Evolutionary conservation across 2,797 vertebrate genomes (phyloP).

Genomic region (Menidia menidia): DNA sequence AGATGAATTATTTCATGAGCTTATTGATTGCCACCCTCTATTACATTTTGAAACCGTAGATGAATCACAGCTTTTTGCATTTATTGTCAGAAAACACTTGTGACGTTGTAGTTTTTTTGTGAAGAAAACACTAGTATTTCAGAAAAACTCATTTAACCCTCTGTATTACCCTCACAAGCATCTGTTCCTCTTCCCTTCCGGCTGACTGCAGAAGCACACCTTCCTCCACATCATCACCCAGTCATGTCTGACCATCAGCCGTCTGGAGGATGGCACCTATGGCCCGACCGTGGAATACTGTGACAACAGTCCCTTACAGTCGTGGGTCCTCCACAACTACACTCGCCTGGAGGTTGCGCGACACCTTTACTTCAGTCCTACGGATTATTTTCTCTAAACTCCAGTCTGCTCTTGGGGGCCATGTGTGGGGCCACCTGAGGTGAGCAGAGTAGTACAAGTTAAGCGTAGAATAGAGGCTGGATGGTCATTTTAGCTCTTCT

Average conservation of each 20-base stretch:
- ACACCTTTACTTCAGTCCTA: constrained; percentile 89
- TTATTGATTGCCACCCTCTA: neutral
- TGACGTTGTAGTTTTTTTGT: neutral
- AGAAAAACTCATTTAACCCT: constrained; percentile 31
- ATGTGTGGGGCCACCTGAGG: constrained; percentile 49
- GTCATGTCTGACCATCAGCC: constrained; percentile 92
- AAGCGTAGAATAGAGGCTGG: constrained; percentile 30
- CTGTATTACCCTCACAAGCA: constrained; percentile 46
- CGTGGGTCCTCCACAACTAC: constrained; percentile 90
- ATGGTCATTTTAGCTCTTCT: constrained; percentile 29
- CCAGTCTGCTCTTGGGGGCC: constrained; percentile 32
- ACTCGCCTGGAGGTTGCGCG: constrained; percentile 89
- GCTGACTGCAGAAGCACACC: constrained; percentile 87
- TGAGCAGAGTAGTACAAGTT: constrained; percentile 76
- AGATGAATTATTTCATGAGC: too few species aligned
- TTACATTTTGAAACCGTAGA: constrained; percentile 4
- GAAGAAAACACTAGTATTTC: constrained; percentile 29
- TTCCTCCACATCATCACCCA: constrained; percentile 94
- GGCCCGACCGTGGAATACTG: constrained; percentile 92
- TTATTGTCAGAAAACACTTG: constrained; percentile 1
- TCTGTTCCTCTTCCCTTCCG: constrained; percentile 65
- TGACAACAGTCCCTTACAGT: constrained; percentile 84
- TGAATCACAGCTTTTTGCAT: neutral
- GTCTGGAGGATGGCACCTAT: constrained; percentile 86
- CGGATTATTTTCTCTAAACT: constrained; percentile 91